phyloP scores from a whole-genome alignment of 2,113 vertebrate species.

The Tragelaphus imberbis region DNA sequence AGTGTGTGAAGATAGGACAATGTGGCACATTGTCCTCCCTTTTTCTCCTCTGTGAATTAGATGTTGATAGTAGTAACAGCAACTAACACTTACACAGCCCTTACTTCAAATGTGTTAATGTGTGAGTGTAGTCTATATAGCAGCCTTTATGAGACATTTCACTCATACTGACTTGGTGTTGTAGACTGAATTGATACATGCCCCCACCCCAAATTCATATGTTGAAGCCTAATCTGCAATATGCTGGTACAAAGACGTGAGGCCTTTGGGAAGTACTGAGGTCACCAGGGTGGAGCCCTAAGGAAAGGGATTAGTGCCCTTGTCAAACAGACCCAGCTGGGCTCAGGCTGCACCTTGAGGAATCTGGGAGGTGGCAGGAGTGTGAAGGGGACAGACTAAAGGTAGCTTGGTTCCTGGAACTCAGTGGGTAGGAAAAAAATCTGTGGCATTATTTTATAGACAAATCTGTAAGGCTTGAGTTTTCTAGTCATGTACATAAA shows the following conservation, averaged over 20 bases:
- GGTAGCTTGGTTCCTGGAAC: background rate
- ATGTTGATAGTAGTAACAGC: background rate
- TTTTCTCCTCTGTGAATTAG: background rate
- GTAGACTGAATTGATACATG: background rate
- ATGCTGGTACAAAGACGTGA: background rate
- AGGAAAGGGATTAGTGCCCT: background rate
- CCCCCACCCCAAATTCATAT: background rate
- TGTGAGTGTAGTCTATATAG: background rate
- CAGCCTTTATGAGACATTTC: background rate
- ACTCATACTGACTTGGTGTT: background rate
- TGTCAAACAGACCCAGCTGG: background rate
- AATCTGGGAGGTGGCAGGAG: background rate
- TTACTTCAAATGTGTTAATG: background rate
- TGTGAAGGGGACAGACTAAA: rapidly evolving
- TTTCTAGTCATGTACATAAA: background rate
- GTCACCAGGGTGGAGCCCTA: background rate
- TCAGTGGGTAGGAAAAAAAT: background rate
- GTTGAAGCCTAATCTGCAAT: background rate
- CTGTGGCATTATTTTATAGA: background rate
- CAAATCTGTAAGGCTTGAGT: background rate
- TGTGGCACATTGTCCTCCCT: background rate
- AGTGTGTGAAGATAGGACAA: background rate
- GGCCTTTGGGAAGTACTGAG: background rate
- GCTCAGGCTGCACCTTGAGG: background rate
- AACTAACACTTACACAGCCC: background rate